Percentiles rank a stretch among this genome's conserved stretches.
These are phyloP conservation scores for Sericinus montela DNA, from an alignment of 2,888 invertebrate genomes.

Conservation along the genomic window DNA sequence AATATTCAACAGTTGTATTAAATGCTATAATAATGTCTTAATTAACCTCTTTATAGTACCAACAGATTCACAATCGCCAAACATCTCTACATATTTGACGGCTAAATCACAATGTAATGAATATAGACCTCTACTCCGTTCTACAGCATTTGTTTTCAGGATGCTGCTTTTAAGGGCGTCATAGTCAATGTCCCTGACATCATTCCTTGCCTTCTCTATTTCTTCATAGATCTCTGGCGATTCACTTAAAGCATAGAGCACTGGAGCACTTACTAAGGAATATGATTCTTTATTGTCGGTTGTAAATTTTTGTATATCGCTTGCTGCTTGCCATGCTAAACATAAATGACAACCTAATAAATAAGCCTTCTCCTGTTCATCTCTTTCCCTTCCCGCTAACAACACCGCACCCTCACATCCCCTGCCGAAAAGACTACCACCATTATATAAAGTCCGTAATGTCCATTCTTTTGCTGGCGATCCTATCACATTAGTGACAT, in stretches of 20 bases:
- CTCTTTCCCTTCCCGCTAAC: constrained; percentile 83
- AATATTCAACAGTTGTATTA: background rate
- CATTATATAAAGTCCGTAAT: constrained; percentile 83
- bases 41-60: constrained; percentile 61
- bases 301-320: constrained; percentile 59
- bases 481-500: constrained; percentile 61
- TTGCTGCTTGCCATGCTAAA: constrained; percentile 87
- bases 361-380: constrained; percentile 85
- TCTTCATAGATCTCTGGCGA: constrained; percentile 82
- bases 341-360: constrained; percentile 90
- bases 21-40: constrained; percentile 34
- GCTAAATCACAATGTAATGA: constrained; percentile 55
- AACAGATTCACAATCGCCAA: constrained; percentile 57
- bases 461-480: constrained; percentile 85
- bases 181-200: constrained; percentile 81
- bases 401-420: constrained; percentile 90
- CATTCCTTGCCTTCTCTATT: constrained; percentile 76
- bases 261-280: constrained; percentile 89
- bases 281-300: constrained; percentile 80
- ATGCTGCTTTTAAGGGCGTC: constrained; percentile 63
- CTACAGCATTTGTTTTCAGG: constrained; percentile 56
- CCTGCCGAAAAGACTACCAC: constrained; percentile 83
- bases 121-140: constrained; percentile 51
- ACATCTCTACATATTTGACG: constrained; percentile 43
- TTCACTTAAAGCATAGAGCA: constrained; percentile 88